phyloP scores from a whole-genome alignment of 1,140 invertebrate genomes.

The Triops cancriformis region DNA sequence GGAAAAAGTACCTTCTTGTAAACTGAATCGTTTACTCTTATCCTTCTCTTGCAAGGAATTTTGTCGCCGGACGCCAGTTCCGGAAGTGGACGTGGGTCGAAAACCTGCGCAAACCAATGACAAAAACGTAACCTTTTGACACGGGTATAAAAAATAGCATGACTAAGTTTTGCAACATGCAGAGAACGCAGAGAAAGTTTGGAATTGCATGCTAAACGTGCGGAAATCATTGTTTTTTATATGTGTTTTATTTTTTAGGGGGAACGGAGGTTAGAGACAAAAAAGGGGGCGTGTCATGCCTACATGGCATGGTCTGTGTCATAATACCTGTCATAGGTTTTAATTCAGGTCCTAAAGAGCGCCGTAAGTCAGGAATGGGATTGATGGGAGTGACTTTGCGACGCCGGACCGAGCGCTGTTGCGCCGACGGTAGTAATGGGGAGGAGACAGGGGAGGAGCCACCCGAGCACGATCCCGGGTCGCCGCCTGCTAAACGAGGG shows the following conservation, averaged over 20 bases:
- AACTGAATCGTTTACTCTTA: conserved; percentile 21
- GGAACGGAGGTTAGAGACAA: background rate
- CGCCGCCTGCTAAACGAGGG: conserved; percentile 27
- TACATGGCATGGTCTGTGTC: background rate
- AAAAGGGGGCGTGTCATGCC: background rate
- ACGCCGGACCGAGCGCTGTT: background rate
- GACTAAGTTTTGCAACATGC: no score
- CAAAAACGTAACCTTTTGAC: background rate
- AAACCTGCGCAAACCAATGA: background rate
- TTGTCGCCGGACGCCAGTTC: conserved; percentile 23
- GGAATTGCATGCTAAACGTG: background rate
- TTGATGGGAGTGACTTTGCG: conserved; percentile 42
- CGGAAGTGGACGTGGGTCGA: background rate
- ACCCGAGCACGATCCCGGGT: conserved; percentile 71
- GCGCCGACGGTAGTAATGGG: background rate
- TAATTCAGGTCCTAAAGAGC: conserved; percentile 41
- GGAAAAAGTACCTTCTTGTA: conserved; percentile 23
- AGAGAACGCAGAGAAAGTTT: no score
- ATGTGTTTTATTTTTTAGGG: background rate
- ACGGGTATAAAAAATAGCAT: background rate
- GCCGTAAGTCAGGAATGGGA: conserved; percentile 75
- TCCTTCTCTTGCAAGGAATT: conserved; percentile 26
- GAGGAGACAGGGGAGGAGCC: conserved; percentile 44
- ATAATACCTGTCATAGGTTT: conserved; percentile 30
- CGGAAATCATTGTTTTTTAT: background rate